Conservation (phyloP, 2,113 vertebrate species). For the Lasiurus borealis region DNA sequence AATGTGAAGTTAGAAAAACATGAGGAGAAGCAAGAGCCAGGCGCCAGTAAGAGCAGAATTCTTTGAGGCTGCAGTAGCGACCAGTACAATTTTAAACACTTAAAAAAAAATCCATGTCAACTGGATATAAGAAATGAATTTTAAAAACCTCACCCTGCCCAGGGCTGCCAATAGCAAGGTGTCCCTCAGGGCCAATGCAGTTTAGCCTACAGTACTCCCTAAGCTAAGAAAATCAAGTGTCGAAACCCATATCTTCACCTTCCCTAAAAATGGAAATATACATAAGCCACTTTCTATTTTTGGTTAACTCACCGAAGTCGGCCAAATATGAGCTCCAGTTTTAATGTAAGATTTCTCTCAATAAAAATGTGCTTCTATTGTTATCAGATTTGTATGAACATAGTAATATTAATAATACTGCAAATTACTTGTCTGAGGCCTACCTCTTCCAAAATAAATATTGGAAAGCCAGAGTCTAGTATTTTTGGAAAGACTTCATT, state of each 20-base stretch:
- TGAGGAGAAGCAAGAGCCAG: neutral
- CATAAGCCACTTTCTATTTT: constrained; percentile 79
- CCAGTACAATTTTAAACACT: constrained; percentile 68
- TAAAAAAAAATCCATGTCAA: constrained; percentile 69
- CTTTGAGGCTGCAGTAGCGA: constrained; percentile 38
- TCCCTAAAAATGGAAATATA: constrained; percentile 71
- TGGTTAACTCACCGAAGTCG: constrained; percentile 55
- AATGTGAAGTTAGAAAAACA: neutral
- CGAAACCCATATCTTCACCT: constrained; percentile 71
- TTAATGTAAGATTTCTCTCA: constrained; percentile 47
- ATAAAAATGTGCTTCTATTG: neutral
- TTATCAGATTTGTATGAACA: neutral
- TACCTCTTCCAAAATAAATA: constrained; percentile 47
- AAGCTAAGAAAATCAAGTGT: constrained; percentile 80
- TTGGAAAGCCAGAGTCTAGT: neutral
- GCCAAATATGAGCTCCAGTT: constrained; percentile 56
- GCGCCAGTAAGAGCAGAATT: neutral
- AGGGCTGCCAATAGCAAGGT: constrained; percentile 72
- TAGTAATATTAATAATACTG: neutral
- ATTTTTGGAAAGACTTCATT: constrained; percentile 50
- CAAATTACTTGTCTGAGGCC: constrained; percentile 26
- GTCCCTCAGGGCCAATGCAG: constrained; percentile 72
- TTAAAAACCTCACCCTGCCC: constrained; percentile 75
- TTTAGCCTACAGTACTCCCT: constrained; percentile 76
- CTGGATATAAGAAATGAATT: constrained; percentile 76